Base-by-base conservation (phyloP, 2,797 vertebrate genomes). In the Psittacula derbiana region DNA sequence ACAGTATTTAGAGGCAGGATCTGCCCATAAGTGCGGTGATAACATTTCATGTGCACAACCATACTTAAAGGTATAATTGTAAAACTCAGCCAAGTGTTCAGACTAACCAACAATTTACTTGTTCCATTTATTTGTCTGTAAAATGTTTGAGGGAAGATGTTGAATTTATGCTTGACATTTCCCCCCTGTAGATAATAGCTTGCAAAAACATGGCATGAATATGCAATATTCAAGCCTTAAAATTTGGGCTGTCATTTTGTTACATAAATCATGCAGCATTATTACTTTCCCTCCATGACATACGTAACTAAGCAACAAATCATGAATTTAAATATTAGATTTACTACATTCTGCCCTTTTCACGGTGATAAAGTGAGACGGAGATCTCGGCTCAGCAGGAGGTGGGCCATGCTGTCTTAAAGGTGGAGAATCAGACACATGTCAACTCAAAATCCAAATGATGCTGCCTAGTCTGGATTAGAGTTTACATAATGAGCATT, bases 241-340 rank as follows among this genome's bases (percentile, higher is more conserved):
- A 85, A 91, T 71, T 50, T 71, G 72, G 71, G 43, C 50, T 55
- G 62, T 46, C 74, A 52, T 33, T 65, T 46, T 47, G 41, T 50
- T 87, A 70, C 57, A 69, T 70, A 95, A 94, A 95, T 94, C 73
- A 41, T 19, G 57, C 9, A 27, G 33, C 40, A 71, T 87, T 88
- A 71, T 72, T 80, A 57, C 70, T 95, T 85, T 86, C 75, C 52
- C 79, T 94, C 88, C 47, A 17, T 93, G 62, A 30, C 50, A 46
- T 67, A 61, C 17, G 83, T 92, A 95, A 78, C 89, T 72, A 88
- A 95, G 94, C 85, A 92, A 88, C 87, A 87, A 91, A 92, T 57
- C 8, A 53, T 33, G 24, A 53, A 88, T 85, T 93, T 83, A 88
- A 92, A 86, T 79, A 90, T 57, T 78, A 80, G 64, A 67, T 85